phyloP scores from a whole-genome alignment of 2,113 vertebrate genomes.

The Mus musculus region DNA sequence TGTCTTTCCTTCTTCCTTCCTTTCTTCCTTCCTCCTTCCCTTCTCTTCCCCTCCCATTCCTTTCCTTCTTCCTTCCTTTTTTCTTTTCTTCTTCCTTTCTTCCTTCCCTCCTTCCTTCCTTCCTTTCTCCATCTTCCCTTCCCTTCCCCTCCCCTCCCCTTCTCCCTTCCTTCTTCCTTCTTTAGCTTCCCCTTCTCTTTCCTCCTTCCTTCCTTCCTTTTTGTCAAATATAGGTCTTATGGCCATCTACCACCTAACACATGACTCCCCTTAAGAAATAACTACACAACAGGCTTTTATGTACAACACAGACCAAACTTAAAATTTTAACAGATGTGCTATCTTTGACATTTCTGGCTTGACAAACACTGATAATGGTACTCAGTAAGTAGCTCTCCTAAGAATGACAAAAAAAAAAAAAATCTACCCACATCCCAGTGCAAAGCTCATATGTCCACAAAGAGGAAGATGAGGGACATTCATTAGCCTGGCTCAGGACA shows the following conservation, averaged over 20 bases:
- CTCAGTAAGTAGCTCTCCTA: neutral
- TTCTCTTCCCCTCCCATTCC: neutral
- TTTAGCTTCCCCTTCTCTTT: too few relatives aligned
- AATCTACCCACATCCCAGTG: neutral
- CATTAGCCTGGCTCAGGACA: neutral
- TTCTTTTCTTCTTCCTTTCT: too few relatives aligned
- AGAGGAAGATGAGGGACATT: neutral
- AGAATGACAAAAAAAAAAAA: neutral
- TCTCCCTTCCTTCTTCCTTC: neutral
- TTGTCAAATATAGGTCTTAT: neutral
- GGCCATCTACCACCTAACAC: constrained; percentile 22
- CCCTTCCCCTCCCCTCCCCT: neutral
- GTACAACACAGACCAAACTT: constrained; percentile 14
- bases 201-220: neutral
- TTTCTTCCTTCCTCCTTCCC: neutral
- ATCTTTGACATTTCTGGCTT: neutral
- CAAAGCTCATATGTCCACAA: neutral
- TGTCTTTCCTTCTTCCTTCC: neutral
- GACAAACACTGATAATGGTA: neutral
- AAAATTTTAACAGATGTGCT: neutral
- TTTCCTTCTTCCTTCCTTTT: neutral
- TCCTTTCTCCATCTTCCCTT: neutral
- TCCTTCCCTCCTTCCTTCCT: neutral
- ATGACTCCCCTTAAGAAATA: constrained; percentile 35
- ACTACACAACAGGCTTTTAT: neutral